Evolutionary conservation across 2,888 invertebrate species (phyloP).

Genomic region (Tridacna gigas): DNA sequence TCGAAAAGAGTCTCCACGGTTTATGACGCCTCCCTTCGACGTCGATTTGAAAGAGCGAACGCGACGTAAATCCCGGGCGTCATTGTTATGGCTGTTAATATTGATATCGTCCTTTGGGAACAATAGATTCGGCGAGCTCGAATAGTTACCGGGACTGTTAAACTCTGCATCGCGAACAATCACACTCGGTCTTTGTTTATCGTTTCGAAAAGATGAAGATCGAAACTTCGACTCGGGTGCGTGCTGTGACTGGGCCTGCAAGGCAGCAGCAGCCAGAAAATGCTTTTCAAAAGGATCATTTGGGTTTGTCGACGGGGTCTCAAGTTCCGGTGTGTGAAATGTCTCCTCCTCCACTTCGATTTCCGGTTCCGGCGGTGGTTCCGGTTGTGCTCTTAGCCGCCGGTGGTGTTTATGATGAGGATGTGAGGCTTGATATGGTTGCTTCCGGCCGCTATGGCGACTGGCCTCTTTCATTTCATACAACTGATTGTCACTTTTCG

Average conservation of each 20-base stretch:
- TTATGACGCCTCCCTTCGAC: constrained; percentile 93
- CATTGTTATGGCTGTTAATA: constrained; percentile 28
- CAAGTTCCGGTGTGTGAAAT: constrained; percentile 38
- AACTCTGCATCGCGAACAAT: constrained; percentile 34
- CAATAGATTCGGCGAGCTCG: constrained; percentile 61
- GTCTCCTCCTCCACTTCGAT: constrained; percentile 47
- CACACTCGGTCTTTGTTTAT: constrained; percentile 57
- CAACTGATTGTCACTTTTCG: constrained; percentile 41
- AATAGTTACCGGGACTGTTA: constrained; percentile 48
- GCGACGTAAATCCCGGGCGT: constrained; percentile 84
- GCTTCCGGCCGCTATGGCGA: constrained; percentile 19
- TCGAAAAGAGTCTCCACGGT: constrained; percentile 94
- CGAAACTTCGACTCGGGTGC: constrained; percentile 32
- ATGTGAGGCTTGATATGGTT: constrained; percentile 61
- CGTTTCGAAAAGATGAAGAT: constrained; percentile 62
- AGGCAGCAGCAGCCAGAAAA: constrained; percentile 47
- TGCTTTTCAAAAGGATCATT: constrained; percentile 65
- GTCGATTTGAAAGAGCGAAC: constrained; percentile 97
- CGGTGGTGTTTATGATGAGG: constrained; percentile 61
- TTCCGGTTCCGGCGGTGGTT: constrained; percentile 34
- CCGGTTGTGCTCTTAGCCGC: constrained; percentile 37
- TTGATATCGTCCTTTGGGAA: constrained; percentile 62
- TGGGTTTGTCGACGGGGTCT: constrained; percentile 37
- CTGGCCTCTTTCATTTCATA: constrained; percentile 19
- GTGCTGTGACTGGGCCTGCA: constrained; percentile 23